A percentile compares a stretch with the other conserved stretches of the same genome.
These are phyloP conservation scores for Myrmophylax atrothorax DNA, from an alignment of 2,113 vertebrate species.

Conservation along the genomic window DNA sequence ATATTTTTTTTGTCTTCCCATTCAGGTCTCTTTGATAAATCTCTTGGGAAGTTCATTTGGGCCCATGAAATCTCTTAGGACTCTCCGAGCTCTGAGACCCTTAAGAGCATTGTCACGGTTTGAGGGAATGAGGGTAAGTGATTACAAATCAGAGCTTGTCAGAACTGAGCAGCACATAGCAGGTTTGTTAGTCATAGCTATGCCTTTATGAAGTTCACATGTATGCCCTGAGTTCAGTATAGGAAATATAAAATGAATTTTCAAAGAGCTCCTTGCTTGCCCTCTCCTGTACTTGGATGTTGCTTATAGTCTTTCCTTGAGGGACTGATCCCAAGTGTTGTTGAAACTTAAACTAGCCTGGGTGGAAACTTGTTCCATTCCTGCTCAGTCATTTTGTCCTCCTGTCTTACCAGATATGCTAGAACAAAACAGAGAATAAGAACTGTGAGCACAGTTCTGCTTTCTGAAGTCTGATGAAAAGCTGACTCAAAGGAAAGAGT, in stretches of 20 bases:
- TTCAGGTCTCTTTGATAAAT: conserved; percentile 87
- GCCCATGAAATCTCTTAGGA: conserved; percentile 88
- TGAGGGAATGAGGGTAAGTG: conserved; percentile 94
- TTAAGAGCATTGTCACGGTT: conserved; percentile 91
- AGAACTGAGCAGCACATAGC: background rate
- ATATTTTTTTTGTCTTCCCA: background rate
- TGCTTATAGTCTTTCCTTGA: background rate
- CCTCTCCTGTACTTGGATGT: background rate
- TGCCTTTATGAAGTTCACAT: background rate
- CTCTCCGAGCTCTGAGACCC: conserved; percentile 89
- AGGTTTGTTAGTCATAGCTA: background rate
- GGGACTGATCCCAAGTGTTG: rapidly evolving
- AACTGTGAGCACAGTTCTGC: background rate
- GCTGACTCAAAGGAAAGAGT: background rate
- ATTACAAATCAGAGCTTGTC: background rate
- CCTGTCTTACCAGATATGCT: background rate
- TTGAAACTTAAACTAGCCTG: background rate
- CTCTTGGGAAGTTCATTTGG: conserved; percentile 76
- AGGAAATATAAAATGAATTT: background rate
- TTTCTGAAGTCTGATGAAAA: background rate
- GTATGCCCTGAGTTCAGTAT: background rate
- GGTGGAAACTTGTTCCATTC: background rate
- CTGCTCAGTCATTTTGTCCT: background rate
- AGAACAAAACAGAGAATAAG: background rate
- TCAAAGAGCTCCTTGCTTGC: rapidly evolving